Evolutionary conservation across 92 coral and sea anemone genomes (phyloP).

Genomic region (Parazoanthus atlanticus): DNA sequence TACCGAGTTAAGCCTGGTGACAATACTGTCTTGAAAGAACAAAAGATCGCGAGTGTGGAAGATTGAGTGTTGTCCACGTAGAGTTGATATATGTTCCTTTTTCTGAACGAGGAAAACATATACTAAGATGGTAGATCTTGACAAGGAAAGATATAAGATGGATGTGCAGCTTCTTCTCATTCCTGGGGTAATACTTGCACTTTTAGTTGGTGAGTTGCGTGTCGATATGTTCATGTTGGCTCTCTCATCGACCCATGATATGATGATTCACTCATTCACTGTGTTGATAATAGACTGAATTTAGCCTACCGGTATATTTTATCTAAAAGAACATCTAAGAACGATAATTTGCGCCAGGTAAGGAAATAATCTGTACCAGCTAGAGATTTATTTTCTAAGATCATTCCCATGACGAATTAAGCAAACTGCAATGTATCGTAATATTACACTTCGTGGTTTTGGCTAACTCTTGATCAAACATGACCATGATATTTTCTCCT

Average conservation of each 20-base stretch:
- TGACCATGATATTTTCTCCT: too few species aligned
- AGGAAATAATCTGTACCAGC: neutral
- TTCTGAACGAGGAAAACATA: neutral
- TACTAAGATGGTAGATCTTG: constrained; percentile 81
- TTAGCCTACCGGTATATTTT: too few species aligned
- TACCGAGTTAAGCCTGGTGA: constrained; percentile 17
- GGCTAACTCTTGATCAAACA: neutral
- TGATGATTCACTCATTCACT: too few species aligned
- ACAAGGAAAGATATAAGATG: constrained; percentile 81
- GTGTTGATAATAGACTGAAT: too few species aligned
- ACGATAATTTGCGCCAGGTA: neutral
- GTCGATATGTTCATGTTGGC: too few species aligned
- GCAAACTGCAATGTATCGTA: too few species aligned
- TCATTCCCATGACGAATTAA: neutral
- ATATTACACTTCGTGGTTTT: too few species aligned
- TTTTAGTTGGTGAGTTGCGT: constrained; percentile 79
- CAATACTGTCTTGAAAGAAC: neutral
- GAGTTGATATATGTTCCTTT: neutral
- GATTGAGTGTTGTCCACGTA: constrained; percentile 31
- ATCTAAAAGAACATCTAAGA: too few species aligned
- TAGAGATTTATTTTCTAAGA: neutral
- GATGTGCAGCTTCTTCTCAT: constrained; percentile 88
- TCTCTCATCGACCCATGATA: too few species aligned
- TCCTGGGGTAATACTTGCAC: constrained; percentile 75
- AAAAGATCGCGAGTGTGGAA: constrained; percentile 7